Evolutionary conservation across 2,113 vertebrate genomes (phyloP), one percentile per base, ranked within the genome.

Genomic region (Ibidorhyncha struthersii): DNA sequence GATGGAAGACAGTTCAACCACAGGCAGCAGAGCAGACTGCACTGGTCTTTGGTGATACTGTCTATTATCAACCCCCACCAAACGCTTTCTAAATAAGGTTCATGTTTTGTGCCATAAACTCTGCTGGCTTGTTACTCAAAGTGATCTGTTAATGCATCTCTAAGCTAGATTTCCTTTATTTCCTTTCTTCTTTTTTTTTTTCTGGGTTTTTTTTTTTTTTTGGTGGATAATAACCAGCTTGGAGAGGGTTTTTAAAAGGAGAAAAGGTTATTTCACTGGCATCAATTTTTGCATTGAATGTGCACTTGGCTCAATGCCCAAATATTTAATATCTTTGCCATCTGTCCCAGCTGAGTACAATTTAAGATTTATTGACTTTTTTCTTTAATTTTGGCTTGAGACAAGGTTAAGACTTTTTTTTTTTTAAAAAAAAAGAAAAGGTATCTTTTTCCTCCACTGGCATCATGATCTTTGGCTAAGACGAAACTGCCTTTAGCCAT

Each of bases 201-300:
- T n/a, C n/a, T n/a, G n/a, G n/a, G n/a, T n/a, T 29, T 23, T 20
- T 15, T 10, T 18, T 7, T 29, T 29, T 40, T 71, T 61, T 77
- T 81, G 9, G 89, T 69, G 56, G 91, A 59, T 87, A 91, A 93
- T 95, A 86, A 91, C 94, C 84, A 87, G 61, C 78, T 90, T 61
- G 62, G 67, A 92, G 83, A 85, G 59, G 84, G 80, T 22, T 93
- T 94, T 96, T 93, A 91, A 97, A 93, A 95, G 95, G 89, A 96
- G 92, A 83, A 96, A 96, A 96, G 91, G 95, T 97, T 95, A 93
- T 94, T 97, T 85, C 9, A 7, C 71, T 94, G 81, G 73, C 95
- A 96, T 96, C 70, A 94, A 43, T 91, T 95, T 96, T 95, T 96
- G 62, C 80, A 95, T 96, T 94, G 94, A 93, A 96, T 96, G 95